Evolutionary conservation across 2,888 invertebrate species (phyloP).

Genomic region (Cheilosia soror): DNA sequence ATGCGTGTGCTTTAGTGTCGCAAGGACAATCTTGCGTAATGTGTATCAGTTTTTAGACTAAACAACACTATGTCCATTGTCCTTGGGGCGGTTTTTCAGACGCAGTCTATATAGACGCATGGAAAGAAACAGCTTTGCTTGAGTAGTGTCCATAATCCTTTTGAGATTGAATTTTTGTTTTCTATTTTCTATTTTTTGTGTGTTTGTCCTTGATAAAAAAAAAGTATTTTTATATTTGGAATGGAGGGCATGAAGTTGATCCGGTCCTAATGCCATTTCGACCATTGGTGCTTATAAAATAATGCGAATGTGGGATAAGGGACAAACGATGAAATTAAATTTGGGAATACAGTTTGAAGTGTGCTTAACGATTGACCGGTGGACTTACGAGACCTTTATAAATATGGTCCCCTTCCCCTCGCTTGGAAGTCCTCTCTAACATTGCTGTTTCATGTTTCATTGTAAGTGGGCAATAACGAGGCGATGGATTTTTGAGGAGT

Average conservation of each 20-base stretch:
- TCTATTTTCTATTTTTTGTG: not conserved
- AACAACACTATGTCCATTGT: conserved; percentile 14
- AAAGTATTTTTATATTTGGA: conserved; percentile 10
- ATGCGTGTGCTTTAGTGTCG: conserved; percentile 37
- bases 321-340: conserved; percentile 2
- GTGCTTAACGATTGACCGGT: conserved; percentile 29
- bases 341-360: conserved; percentile 29
- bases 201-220: conserved; percentile 33
- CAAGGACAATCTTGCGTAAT: not conserved
- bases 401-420: not conserved
- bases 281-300: conserved; percentile 15
- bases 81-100: not conserved
- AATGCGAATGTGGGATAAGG: conserved; percentile 14
- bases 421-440: not conserved
- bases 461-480: not conserved
- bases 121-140: not conserved
- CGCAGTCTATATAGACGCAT: not conserved
- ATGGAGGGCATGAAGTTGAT: conserved; percentile 40
- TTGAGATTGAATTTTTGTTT: conserved; percentile 60
- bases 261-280: conserved; percentile 44
- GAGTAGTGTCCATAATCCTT: conserved; percentile 57
- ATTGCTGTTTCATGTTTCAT: not conserved
- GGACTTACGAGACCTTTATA: conserved; percentile 10
- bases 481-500: too few species aligned
- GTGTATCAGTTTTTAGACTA: conserved; percentile 15